Conservation (phyloP, 2,888 invertebrate species). For the Meloe dianella region DNA sequence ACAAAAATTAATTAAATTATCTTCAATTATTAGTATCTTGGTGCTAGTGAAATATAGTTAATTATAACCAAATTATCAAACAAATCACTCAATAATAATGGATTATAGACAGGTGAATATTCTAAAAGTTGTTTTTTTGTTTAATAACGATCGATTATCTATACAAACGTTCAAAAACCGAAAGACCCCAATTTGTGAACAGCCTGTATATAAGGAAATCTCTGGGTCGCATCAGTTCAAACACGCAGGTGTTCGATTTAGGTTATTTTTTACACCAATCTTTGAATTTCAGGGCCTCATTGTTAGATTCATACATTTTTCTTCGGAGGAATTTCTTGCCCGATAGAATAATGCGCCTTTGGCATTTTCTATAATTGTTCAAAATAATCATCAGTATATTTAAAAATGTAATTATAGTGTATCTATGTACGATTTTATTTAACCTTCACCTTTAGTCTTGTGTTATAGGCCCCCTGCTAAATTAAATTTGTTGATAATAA, state of each 20-base stretch:
- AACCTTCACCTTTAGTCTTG: conserved; percentile 20
- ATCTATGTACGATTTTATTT: too few species aligned
- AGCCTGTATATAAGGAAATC: not conserved
- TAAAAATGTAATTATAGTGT: too few species aligned
- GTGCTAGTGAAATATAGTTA: not conserved
- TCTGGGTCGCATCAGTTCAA: not conserved
- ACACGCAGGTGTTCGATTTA: not conserved
- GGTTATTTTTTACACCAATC: too few species aligned
- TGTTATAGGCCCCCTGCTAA: conserved; percentile 23
- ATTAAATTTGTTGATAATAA: conserved; percentile 22
- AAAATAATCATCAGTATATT: too few species aligned
- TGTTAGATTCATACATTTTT: too few species aligned
- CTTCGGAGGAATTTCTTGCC: too few species aligned
- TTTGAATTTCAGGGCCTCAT: too few species aligned
- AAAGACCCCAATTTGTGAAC: not conserved
- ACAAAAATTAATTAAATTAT: not conserved
- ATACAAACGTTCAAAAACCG: not conserved
- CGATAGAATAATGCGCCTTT: too few species aligned
- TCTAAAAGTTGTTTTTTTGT: not conserved
- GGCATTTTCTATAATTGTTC: too few species aligned
- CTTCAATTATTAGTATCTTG: not conserved
- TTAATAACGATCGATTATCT: not conserved
- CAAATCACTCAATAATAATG: not conserved
- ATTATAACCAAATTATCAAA: not conserved
- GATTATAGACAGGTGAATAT: conserved; percentile 19